Evolutionary conservation across 35 echinoderm and acorn worm genomes (phyloP).

Genomic region (Apostichopus californicus): DNA sequence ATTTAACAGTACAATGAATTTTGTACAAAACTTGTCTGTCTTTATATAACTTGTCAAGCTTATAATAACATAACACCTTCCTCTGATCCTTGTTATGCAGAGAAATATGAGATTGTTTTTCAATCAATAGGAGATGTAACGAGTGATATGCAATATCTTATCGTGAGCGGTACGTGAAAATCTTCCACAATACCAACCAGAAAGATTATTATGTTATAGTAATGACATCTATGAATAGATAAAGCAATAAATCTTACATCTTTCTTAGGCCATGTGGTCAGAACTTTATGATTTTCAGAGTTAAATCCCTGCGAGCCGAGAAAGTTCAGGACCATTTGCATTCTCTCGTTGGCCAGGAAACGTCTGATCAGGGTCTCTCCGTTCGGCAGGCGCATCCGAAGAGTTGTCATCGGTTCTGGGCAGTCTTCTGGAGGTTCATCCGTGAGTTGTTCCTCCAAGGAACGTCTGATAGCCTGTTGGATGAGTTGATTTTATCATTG

Average conservation of each 20-base stretch:
- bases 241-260: slow-evolving; percentile 77
- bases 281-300: slow-evolving; percentile 78
- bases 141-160: no score
- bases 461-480: slow-evolving; percentile 77
- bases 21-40: no score
- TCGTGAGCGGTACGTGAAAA: no score
- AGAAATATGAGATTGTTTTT: no score
- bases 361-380: slow-evolving; percentile 78
- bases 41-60: no score
- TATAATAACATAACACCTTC: no score
- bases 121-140: no score
- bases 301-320: slow-evolving; percentile 86
- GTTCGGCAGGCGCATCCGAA: slow-evolving; percentile 80
- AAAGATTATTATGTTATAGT: no score
- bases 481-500: neutral
- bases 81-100: no score
- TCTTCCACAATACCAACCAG: no score
- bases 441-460: slow-evolving; percentile 78
- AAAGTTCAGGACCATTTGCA: slow-evolving; percentile 77
- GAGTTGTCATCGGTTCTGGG: slow-evolving; percentile 63
- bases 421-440: slow-evolving; percentile 74
- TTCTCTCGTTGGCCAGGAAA: slow-evolving; percentile 66
- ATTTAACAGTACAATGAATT: no score
- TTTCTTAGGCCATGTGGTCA: slow-evolving; percentile 93
- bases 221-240: no score